Evolutionary conservation across 1,140 invertebrate genomes (phyloP).

Genomic region (Halictus rubicundus): DNA sequence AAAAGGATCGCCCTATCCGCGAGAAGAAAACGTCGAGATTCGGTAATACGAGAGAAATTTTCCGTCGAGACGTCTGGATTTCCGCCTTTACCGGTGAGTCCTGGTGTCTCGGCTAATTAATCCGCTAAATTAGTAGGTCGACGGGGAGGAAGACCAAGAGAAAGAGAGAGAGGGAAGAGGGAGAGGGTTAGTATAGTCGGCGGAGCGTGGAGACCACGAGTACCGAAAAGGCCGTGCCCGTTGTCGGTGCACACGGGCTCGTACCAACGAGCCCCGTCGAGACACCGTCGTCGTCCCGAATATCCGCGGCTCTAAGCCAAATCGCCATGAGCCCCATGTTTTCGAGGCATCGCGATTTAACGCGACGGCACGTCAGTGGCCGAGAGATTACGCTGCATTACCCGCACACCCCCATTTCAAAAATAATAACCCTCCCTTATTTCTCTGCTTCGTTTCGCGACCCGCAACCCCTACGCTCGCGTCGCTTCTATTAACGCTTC

Average conservation of each 20-base stretch:
- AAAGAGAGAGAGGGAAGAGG: background rate
- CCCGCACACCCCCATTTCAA: no score
- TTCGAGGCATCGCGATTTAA: no score
- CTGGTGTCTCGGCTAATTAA: constrained; percentile 51
- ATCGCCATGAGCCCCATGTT: no score
- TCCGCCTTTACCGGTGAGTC: constrained; percentile 34
- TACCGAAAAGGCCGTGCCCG: constrained; percentile 30
- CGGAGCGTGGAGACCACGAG: constrained; percentile 33
- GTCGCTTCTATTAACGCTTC: no score
- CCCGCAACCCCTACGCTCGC: no score
- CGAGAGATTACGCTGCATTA: no score
- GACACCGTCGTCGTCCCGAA: constrained; percentile 1
- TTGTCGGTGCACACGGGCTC: background rate
- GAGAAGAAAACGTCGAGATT: constrained; percentile 43
- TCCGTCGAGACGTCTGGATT: constrained; percentile 41
- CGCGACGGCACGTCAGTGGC: no score
- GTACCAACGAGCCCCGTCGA: background rate
- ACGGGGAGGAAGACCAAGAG: no score
- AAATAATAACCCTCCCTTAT: no score
- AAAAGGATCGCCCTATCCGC: constrained; percentile 25
- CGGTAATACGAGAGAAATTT: constrained; percentile 50
- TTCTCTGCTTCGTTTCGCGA: no score
- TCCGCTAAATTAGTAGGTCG: constrained; percentile 42
- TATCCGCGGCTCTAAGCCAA: background rate
- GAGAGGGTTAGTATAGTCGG: constrained; percentile 23